phyloP scores from a whole-genome alignment of 2,113 vertebrate genomes.

The Procapra przewalskii region DNA sequence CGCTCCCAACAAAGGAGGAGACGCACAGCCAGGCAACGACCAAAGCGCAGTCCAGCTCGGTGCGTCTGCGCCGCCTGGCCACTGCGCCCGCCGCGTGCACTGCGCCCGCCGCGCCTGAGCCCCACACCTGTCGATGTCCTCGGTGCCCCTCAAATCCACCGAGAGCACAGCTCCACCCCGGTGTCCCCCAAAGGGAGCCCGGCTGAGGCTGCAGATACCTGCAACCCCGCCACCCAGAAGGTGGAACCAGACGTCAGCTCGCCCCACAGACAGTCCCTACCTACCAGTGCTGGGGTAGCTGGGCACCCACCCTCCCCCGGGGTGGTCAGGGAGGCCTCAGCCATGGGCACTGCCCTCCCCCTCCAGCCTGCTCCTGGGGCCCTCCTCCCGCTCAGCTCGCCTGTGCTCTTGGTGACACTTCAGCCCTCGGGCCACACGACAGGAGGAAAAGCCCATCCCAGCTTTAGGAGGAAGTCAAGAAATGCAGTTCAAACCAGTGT shows the following conservation, averaged over 20 bases:
- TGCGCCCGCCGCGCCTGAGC: fast-evolving
- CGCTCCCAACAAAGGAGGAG: not conserved
- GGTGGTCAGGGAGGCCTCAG: not conserved
- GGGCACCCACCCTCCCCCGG: not conserved
- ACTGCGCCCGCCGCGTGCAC: fast-evolving
- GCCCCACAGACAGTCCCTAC: not conserved
- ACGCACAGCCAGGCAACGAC: not conserved
- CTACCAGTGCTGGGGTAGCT: too few relatives aligned
- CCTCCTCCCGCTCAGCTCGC: not conserved
- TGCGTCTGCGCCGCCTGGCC: fast-evolving
- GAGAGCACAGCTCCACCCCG: not conserved
- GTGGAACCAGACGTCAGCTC: not conserved
- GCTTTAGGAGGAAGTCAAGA: not conserved
- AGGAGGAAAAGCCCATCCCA: not conserved
- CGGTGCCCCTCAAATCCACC: not conserved
- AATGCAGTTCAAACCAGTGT: not conserved
- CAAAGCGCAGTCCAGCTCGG: not conserved
- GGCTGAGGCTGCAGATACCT: not conserved
- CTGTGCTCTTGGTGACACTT: not conserved
- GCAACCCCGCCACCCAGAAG: not conserved
- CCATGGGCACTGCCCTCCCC: not conserved
- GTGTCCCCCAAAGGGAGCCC: not conserved
- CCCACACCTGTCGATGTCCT: not conserved
- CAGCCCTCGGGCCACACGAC: not conserved
- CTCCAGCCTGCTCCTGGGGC: not conserved